phyloP scores from a whole-genome alignment of 2,113 vertebrate species.

The Psilopogon haemacephalus region DNA sequence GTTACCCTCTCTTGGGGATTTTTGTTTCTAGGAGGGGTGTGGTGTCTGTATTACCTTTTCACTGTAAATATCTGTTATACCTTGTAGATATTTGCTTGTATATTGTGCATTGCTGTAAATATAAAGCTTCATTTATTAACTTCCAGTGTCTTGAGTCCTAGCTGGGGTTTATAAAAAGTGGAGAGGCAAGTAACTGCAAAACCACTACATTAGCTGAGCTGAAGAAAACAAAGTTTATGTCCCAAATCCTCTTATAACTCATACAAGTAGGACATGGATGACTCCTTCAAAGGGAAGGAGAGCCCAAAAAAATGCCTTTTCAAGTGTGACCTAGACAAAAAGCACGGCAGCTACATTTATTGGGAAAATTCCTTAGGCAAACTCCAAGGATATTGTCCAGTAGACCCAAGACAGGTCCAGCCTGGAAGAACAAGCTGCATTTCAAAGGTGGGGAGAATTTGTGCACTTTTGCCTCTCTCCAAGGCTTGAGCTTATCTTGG shows the following conservation, averaged over 20 bases:
- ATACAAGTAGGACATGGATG: background rate
- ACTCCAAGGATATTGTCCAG: background rate
- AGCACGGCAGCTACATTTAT: background rate
- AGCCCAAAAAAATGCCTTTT: background rate
- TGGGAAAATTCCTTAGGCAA: background rate
- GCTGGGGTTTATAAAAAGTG: no score
- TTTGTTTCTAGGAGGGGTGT: no score
- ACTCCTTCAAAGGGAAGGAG: background rate
- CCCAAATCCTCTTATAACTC: background rate
- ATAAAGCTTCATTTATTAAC: no score
- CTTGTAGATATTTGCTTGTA: no score
- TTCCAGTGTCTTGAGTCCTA: no score
- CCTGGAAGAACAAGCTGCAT: background rate
- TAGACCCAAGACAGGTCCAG: background rate
- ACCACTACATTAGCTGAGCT: background rate
- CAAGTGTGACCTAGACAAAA: background rate
- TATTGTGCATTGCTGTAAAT: no score
- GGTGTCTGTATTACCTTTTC: no score
- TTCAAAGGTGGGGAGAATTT: background rate
- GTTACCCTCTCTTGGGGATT: no score
- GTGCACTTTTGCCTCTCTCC: background rate
- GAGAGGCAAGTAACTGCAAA: no score
- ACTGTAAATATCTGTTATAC: no score
- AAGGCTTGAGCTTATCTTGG: background rate
- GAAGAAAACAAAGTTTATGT: background rate